Evolutionary conservation across 2,888 invertebrate species (phyloP).

Genomic region (Alloscopus bannaensis): DNA sequence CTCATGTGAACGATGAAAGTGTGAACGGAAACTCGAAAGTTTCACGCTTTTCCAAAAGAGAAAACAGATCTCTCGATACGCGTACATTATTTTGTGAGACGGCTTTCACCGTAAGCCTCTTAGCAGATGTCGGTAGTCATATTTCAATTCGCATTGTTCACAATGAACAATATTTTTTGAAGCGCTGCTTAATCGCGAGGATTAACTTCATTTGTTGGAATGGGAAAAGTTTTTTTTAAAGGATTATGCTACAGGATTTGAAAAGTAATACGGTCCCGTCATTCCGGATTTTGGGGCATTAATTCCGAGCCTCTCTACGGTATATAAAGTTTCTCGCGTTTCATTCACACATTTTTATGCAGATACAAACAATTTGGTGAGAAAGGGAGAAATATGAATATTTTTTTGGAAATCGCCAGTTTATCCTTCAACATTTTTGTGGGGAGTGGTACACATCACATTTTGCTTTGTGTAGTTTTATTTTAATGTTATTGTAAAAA

Average conservation of each 20-base stretch:
- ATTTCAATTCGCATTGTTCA: too few relatives aligned
- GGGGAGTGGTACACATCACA: not conserved
- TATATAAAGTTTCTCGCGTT: not conserved
- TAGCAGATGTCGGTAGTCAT: too few relatives aligned
- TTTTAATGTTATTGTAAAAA: not conserved
- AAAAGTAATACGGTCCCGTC: slow-evolving; percentile 39
- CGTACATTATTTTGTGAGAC: too few relatives aligned
- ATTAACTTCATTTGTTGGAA: slow-evolving; percentile 23
- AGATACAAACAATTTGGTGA: not conserved
- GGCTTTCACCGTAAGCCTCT: too few relatives aligned
- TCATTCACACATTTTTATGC: not conserved
- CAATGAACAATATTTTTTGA: not conserved
- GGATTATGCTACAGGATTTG: not conserved
- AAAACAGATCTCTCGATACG: too few relatives aligned
- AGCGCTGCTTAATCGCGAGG: slow-evolving; percentile 5
- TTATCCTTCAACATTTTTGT: not conserved
- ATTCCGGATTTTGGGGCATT: slow-evolving; percentile 30
- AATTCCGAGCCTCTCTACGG: slow-evolving; percentile 5
- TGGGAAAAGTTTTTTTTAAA: not conserved
- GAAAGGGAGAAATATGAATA: not conserved
- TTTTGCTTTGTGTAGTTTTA: too few relatives aligned
- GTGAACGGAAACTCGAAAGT: too few relatives aligned
- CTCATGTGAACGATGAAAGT: too few relatives aligned
- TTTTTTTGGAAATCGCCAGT: not conserved
- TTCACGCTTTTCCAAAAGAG: too few relatives aligned